Evolutionary conservation across 2,113 vertebrate genomes (phyloP).

Genomic region (Rallus limicola): DNA sequence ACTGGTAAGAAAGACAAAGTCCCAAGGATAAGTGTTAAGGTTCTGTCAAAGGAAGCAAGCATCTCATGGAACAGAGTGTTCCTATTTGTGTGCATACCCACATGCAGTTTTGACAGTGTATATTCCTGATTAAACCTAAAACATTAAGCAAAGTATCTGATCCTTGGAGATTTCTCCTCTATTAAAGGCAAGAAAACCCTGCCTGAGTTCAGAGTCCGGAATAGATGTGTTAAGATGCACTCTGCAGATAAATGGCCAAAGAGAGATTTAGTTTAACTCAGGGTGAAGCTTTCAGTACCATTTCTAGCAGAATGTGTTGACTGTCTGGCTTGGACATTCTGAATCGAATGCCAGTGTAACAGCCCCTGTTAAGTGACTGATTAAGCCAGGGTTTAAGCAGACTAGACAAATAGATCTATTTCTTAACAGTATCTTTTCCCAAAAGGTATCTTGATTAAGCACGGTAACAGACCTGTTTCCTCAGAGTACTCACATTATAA

Average conservation of each 20-base stretch:
- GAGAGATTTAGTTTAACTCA: not conserved
- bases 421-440: not conserved
- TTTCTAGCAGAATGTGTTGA: not conserved
- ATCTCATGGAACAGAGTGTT: not conserved
- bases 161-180: not conserved
- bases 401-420: not conserved
- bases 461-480: not conserved
- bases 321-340: not conserved
- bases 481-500: not conserved
- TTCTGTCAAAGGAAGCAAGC: not conserved
- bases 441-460: not conserved
- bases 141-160: not conserved
- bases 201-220: no score
- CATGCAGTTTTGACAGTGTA: not conserved
- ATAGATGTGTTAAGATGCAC: not conserved
- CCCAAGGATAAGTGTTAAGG: not conserved
- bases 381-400: not conserved
- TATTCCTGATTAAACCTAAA: not conserved
- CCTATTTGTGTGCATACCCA: not conserved
- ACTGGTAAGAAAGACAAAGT: not conserved
- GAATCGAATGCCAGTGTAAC: not conserved
- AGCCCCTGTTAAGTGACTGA: not conserved
- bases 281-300: not conserved
- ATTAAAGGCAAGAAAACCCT: not conserved
- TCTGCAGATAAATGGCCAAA: not conserved